A percentile compares a stretch with the other conserved stretches of the same genome.
These are phyloP conservation scores for Tarsius wallacei DNA, from an alignment of 2,797 vertebrate species.

Conservation along the genomic window DNA sequence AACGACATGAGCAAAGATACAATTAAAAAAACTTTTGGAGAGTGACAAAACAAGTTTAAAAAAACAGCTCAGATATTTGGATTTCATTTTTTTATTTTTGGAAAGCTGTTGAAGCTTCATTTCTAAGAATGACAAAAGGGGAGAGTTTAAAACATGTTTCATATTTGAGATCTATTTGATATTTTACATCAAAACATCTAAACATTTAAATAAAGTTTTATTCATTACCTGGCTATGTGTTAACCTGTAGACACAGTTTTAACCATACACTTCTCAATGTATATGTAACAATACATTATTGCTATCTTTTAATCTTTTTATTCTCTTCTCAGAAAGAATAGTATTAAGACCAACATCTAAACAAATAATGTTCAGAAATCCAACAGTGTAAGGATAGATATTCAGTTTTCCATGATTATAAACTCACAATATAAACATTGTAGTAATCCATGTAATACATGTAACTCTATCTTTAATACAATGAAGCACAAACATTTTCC, in stretches of 20 bases:
- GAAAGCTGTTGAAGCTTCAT: neutral
- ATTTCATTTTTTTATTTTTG: neutral
- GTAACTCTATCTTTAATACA: neutral
- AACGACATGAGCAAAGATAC: neutral
- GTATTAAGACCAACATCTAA: neutral
- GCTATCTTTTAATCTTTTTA: neutral
- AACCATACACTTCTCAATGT: neutral
- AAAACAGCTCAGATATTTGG: neutral
- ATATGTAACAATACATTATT: neutral
- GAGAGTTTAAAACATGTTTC: neutral
- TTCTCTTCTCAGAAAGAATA: constrained; percentile 41
- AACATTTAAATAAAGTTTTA: neutral
- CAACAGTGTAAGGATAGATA: neutral
- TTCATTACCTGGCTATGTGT: neutral
- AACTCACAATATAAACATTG: neutral
- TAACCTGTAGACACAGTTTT: neutral
- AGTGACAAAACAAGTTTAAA: neutral
- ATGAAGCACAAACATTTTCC: neutral
- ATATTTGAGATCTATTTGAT: neutral
- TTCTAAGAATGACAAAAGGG: neutral
- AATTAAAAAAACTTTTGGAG: neutral
- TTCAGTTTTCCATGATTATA: neutral
- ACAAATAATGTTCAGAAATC: neutral
- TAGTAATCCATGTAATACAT: neutral
- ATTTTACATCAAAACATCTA: neutral